phyloP scores from a whole-genome alignment of 2,113 vertebrate genomes.

The Calyptommatus sinebrachiatus region DNA sequence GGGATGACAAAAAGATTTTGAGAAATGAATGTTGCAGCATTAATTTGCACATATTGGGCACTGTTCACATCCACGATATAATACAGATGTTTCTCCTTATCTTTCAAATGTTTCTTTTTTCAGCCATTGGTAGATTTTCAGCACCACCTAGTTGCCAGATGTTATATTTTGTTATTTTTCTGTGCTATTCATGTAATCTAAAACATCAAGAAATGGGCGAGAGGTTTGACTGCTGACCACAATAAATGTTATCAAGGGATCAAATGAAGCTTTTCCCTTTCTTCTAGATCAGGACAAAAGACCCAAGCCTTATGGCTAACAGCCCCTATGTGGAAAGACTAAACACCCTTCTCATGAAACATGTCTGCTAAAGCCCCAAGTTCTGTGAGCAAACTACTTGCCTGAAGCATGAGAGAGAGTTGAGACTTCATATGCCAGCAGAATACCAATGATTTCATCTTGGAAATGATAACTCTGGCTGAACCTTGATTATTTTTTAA shows the following conservation, averaged over 20 bases:
- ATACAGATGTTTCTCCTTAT: background rate
- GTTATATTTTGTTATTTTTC: constrained; percentile 21
- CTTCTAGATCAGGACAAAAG: background rate
- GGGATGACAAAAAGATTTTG: background rate
- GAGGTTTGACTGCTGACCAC: background rate
- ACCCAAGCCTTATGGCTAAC: background rate
- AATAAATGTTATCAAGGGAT: background rate
- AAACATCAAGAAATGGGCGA: background rate
- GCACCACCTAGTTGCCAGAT: constrained; percentile 35
- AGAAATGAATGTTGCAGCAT: background rate
- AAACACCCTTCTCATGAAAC: background rate
- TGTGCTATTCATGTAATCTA: background rate
- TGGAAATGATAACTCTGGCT: background rate
- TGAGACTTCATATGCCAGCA: too few relatives aligned
- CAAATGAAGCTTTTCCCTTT: background rate
- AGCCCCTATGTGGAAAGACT: background rate
- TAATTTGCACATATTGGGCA: background rate
- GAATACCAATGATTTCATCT: background rate
- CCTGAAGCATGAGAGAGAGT: background rate
- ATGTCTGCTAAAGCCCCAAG: background rate
- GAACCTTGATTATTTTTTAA: background rate
- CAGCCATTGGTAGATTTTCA: constrained; percentile 29
- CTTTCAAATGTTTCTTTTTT: background rate
- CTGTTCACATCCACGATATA: background rate
- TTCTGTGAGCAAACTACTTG: background rate